phyloP scores from a whole-genome alignment of 2,797 vertebrate genomes.

The Micromesistius poutassou region DNA sequence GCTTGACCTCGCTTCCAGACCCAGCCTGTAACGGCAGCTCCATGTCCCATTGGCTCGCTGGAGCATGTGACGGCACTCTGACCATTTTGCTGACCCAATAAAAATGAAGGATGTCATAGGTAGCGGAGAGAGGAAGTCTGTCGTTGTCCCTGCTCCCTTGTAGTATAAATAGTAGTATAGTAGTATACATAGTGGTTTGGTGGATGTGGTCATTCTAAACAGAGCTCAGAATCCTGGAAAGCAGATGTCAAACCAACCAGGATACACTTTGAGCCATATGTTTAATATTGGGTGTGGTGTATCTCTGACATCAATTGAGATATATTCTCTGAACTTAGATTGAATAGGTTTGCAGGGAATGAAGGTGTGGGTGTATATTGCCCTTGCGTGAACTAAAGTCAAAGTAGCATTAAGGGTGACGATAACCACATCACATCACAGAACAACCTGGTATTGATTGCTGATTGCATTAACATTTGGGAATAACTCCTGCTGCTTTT shows the following conservation, averaged over 20 bases:
- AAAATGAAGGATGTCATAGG: conserved; percentile 47
- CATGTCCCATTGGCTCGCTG: conserved; percentile 57
- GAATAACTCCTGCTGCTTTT: conserved; percentile 6
- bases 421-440: conserved; percentile 28
- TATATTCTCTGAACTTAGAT: neutral
- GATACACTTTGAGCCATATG: conserved; percentile 32
- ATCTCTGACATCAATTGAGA: neutral
- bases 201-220: conserved; percentile 42
- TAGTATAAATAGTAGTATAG: conserved; percentile 13
- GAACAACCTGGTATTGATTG: conserved; percentile 37
- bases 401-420: conserved; percentile 1
- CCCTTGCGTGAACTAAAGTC: neutral
- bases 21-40: conserved; percentile 48
- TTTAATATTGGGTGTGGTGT: neutral
- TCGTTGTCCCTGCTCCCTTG: conserved; percentile 24
- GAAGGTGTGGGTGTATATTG: neutral
- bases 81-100: conserved; percentile 70
- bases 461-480: conserved; percentile 53
- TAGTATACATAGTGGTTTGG: conserved; percentile 17
- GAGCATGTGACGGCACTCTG: conserved; percentile 73
- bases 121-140: conserved; percentile 45
- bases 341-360: neutral
- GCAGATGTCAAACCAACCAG: neutral
- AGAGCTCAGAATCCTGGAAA: conserved; percentile 20
- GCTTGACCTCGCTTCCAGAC: conserved; percentile 27